Evolutionary conservation across 2,113 vertebrate species (phyloP).

Genomic region (Edolisoma coerulescens): DNA sequence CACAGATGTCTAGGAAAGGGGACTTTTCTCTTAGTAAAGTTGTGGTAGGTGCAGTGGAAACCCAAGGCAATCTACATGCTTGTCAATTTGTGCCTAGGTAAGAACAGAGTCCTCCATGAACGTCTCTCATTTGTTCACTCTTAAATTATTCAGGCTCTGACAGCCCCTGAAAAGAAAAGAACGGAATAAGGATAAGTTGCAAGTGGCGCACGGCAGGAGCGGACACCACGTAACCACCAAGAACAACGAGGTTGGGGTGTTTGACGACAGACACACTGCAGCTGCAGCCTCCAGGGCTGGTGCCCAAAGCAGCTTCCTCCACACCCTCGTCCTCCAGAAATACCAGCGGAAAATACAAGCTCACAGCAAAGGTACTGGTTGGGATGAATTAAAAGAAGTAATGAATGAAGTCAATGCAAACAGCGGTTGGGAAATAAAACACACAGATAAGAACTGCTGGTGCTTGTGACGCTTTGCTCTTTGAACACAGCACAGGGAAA

Average conservation of each 20-base stretch:
- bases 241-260: constrained; percentile 51
- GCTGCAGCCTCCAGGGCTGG: background rate
- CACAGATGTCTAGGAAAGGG: constrained; percentile 51
- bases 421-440: constrained; percentile 45
- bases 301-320: constrained; percentile 27
- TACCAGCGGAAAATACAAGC: constrained; percentile 27
- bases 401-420: constrained; percentile 52
- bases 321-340: background rate
- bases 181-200: constrained; percentile 57
- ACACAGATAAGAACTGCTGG: constrained; percentile 52
- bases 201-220: constrained; percentile 6
- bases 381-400: constrained; percentile 27
- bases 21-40: constrained; percentile 58
- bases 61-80: constrained; percentile 61
- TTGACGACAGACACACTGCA: constrained; percentile 55
- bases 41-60: constrained; percentile 67
- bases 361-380: constrained; percentile 52
- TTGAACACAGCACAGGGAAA: constrained; percentile 52
- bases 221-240: constrained; percentile 56
- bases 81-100: constrained; percentile 63
- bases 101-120: constrained; percentile 61
- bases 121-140: constrained; percentile 60
- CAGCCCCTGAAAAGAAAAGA: constrained; percentile 67
- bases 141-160: constrained; percentile 65
- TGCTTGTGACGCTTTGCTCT: constrained; percentile 31